Percentiles rank a stretch among this genome's conserved stretches.
These are phyloP conservation scores for Polymixis flavicincta DNA, from an alignment of 2,888 invertebrate genomes.

Conservation along the genomic window DNA sequence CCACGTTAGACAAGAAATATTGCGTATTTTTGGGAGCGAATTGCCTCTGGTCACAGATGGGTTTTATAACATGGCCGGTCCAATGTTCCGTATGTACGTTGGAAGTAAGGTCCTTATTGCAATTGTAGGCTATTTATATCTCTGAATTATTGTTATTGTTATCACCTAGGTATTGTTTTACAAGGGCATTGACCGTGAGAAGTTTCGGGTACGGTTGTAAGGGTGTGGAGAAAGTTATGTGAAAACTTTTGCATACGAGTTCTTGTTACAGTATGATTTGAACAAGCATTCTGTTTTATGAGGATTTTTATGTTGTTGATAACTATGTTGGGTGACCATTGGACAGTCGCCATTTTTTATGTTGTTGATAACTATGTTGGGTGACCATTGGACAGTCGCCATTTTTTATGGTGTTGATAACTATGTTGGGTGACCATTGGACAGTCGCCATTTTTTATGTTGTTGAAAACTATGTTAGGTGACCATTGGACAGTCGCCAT, in stretches of 20 bases:
- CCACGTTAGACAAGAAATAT: conserved; percentile 54
- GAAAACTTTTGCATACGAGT: conserved; percentile 32
- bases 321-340: not conserved
- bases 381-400: too few relatives aligned
- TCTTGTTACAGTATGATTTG: conserved; percentile 27
- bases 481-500: too few relatives aligned
- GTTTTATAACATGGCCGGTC: conserved; percentile 51
- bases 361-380: too few relatives aligned
- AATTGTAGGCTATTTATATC: conserved; percentile 61
- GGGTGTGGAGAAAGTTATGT: conserved; percentile 25
- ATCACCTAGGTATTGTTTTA: conserved; percentile 61
- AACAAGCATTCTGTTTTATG: conserved; percentile 30
- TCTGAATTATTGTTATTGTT: conserved; percentile 58
- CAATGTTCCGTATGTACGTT: conserved; percentile 16
- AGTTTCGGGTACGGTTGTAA: conserved; percentile 7
- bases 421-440: too few relatives aligned
- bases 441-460: too few relatives aligned
- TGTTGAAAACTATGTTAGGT: too few relatives aligned
- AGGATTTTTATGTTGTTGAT: not conserved
- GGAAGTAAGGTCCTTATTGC: conserved; percentile 55
- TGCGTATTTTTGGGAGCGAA: conserved; percentile 58
- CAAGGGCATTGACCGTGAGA: conserved; percentile 27
- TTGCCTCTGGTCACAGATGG: conserved; percentile 62
- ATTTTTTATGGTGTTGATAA: too few relatives aligned
- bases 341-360: not conserved